Conservation (phyloP, 1,140 invertebrate species). For the Chlorops oryzae region DNA sequence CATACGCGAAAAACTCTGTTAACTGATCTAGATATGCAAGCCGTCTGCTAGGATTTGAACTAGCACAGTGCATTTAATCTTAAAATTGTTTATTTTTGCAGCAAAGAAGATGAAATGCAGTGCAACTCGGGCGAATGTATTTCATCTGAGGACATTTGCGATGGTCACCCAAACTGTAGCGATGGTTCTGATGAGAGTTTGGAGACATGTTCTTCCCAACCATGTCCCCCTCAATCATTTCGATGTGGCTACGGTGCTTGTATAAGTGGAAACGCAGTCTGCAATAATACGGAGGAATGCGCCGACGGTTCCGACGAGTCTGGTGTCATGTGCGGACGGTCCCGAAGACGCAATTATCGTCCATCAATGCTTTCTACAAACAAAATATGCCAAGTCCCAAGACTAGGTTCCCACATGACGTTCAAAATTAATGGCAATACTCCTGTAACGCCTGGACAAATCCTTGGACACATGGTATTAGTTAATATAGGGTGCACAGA, state of each 20-base stretch:
- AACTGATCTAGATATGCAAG: too few relatives aligned
- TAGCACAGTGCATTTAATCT: too few relatives aligned
- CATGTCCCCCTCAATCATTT: constrained; percentile 47
- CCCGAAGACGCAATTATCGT: too few relatives aligned
- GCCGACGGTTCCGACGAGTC: constrained; percentile 54
- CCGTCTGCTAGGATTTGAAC: too few relatives aligned
- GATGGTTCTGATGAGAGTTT: constrained; percentile 59
- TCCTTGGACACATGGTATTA: too few relatives aligned
- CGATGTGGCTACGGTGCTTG: constrained; percentile 58
- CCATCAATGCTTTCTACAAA: too few relatives aligned
- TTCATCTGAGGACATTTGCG: constrained; percentile 49
- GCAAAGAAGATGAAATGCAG: background rate
- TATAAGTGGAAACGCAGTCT: constrained; percentile 55
- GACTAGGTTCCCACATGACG: too few relatives aligned
- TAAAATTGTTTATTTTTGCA: background rate
- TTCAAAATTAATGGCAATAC: too few relatives aligned
- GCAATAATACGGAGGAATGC: constrained; percentile 52
- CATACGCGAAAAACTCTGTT: too few relatives aligned
- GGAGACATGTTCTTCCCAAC: constrained; percentile 30
- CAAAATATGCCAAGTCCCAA: too few relatives aligned
- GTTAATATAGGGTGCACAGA: too few relatives aligned
- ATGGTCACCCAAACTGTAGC: constrained; percentile 60
- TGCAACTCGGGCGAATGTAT: constrained; percentile 8
- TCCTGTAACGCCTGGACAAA: too few relatives aligned
- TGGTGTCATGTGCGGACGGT: constrained; percentile 6